Base-by-base conservation (phyloP, 2,888 invertebrate genomes). In the Kryphioiulus occultus region DNA sequence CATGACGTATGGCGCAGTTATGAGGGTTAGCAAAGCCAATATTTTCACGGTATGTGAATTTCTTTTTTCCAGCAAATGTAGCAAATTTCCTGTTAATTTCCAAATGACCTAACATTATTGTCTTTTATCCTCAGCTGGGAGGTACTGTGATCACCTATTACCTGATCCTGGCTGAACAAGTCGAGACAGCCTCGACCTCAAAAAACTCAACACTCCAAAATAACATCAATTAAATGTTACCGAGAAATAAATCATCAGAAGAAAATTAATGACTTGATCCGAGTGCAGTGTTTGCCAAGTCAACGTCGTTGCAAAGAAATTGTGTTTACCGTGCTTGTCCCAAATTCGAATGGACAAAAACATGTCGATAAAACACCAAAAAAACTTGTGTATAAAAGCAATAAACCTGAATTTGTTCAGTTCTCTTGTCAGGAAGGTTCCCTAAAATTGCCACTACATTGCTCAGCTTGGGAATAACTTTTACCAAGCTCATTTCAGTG, bases 1-100 rank as follows among this genome's bases (percentile, higher is more conserved):
- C 22, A 39, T 85, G 39, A 85, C 85, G 39, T 85, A 85, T 10
- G 85, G 85, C 22, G 85, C 26, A 15, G 22, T 85, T 39, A 85
- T 85, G 39, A 7, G 42, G 44, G 44, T 85, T 85, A 85, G 22
- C 44, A 85, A 39, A 39, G 44, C 39, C 22, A 44, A 44, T 12
- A 39, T 85, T 12, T 85, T 85, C 39, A 85, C 85, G 85, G 85
- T 85, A 85, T 35, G 85, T 26, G 26, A 22, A 26, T 17, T n/a
- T n/a, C n/a, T n/a, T n/a, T n/a, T n/a, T n/a, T n/a, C n/a, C n/a
- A n/a, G n/a, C n/a, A n/a, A n/a, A n/a, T n/a, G n/a, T n/a, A n/a
- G n/a, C n/a, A n/a, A n/a, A n/a, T n/a, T n/a, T n/a, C n/a, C n/a
- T n/a, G n/a, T n/a, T n/a, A n/a, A n/a, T n/a, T n/a, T n/a, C n/a